Evolutionary conservation across 2,888 invertebrate species (phyloP).

Genomic region (Eristalis pertinax): DNA sequence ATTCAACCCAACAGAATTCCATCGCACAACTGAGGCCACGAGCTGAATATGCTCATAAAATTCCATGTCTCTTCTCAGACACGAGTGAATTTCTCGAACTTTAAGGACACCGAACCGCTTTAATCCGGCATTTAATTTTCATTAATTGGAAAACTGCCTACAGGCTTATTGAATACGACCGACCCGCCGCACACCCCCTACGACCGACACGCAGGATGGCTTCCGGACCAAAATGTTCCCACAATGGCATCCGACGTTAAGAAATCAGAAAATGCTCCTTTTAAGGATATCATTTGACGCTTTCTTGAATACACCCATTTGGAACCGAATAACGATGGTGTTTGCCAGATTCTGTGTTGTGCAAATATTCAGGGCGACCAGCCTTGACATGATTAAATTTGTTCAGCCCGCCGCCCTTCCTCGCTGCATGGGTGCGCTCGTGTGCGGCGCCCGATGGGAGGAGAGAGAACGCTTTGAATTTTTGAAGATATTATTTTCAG

Average conservation of each 20-base stretch:
- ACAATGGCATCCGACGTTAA: conserved; percentile 3
- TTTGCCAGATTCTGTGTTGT: conserved; percentile 25
- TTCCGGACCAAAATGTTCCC: neutral
- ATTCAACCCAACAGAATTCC: neutral
- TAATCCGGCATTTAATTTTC: neutral
- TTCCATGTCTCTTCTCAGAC: neutral
- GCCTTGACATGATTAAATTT: conserved; percentile 39
- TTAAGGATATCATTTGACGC: conserved; percentile 30
- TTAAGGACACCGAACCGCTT: neutral
- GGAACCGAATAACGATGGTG: conserved; percentile 11
- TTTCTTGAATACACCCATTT: neutral
- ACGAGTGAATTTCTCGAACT: neutral
- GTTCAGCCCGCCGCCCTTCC: neutral
- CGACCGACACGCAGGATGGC: neutral
- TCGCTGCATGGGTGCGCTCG: neutral
- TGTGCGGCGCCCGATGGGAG: neutral
- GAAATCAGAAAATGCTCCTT: conserved; percentile 5
- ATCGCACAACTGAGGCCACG: neutral
- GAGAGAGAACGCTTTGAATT: neutral
- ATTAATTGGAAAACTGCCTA: conserved; percentile 9
- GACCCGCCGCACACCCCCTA: neutral
- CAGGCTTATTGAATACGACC: conserved; percentile 10
- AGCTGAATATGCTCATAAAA: too few species aligned
- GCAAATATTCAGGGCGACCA: conserved; percentile 28
- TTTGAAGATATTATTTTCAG: neutral